phyloP scores from a whole-genome alignment of 2,888 invertebrate genomes.

The Acanthosoma haemorrhoidale region DNA sequence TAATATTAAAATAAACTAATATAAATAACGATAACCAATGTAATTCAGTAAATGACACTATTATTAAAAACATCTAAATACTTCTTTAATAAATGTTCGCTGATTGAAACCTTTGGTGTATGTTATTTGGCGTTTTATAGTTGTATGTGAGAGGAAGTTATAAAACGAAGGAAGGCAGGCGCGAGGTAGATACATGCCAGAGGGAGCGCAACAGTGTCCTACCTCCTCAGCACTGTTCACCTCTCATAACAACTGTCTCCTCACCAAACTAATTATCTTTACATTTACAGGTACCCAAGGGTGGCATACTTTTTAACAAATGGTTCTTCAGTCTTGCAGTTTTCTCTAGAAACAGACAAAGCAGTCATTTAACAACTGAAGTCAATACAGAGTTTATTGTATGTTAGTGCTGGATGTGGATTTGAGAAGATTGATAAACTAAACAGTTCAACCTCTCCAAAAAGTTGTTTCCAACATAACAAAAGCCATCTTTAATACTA shows the following conservation, averaged over 20 bases:
- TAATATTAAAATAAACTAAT: not conserved
- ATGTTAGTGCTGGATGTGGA: too few species aligned
- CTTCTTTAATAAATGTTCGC: constrained; percentile 18
- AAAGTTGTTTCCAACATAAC: too few species aligned
- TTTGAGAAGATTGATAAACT: too few species aligned
- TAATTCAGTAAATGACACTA: constrained; percentile 25
- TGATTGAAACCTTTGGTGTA: constrained; percentile 24
- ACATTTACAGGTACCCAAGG: constrained; percentile 75
- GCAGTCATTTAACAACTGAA: constrained; percentile 29
- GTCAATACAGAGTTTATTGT: constrained; percentile 31
- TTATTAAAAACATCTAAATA: constrained; percentile 26
- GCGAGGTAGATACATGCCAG: constrained; percentile 18
- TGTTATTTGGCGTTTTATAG: constrained; percentile 13
- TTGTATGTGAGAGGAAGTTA: constrained; percentile 23
- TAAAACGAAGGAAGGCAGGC: constrained; percentile 22
- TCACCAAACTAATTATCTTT: not conserved
- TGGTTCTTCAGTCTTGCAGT: constrained; percentile 79
- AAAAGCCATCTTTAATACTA: too few species aligned
- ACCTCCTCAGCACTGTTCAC: not conserved
- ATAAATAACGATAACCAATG: not conserved
- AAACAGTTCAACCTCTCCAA: too few species aligned
- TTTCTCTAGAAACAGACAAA: constrained; percentile 62
- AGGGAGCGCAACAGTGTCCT: not conserved
- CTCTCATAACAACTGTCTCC: not conserved
- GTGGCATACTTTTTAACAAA: constrained; percentile 93